Conservation (phyloP, 2,797 vertebrate species). For the Sylvia borin region DNA sequence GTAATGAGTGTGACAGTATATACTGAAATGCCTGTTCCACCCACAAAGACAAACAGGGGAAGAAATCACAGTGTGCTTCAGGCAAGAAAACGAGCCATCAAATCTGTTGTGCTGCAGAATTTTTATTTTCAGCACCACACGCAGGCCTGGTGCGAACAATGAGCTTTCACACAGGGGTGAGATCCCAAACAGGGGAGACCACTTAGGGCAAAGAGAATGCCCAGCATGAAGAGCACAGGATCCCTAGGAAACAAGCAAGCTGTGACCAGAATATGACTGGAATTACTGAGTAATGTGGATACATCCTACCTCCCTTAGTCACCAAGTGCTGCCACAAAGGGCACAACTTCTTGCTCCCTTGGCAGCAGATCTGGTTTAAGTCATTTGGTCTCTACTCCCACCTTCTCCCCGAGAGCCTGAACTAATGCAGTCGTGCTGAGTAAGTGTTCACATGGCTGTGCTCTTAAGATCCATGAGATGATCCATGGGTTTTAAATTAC, state of each 20-base stretch:
- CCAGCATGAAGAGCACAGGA: background rate
- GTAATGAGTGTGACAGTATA: background rate
- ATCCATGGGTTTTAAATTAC: background rate
- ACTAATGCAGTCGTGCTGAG: background rate
- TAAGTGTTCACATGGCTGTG: background rate
- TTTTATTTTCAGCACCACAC: background rate
- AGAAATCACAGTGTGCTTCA: slow-evolving; percentile 35
- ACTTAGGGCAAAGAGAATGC: background rate
- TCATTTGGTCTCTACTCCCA: background rate
- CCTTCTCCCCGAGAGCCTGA: background rate
- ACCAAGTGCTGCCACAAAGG: background rate
- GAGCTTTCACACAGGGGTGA: background rate
- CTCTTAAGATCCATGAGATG: background rate
- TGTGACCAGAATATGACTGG: background rate
- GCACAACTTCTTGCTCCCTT: background rate
- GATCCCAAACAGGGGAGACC: background rate
- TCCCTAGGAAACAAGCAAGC: background rate
- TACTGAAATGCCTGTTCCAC: slow-evolving; percentile 47
- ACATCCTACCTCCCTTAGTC: background rate
- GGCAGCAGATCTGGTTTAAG: background rate
- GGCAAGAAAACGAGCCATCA: background rate
- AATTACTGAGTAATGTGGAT: background rate
- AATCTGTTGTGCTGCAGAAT: background rate
- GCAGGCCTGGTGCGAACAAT: background rate
- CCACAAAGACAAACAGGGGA: background rate